phyloP scores from a whole-genome alignment of 1,140 invertebrate genomes.

The Eriosoma lanigerum region DNA sequence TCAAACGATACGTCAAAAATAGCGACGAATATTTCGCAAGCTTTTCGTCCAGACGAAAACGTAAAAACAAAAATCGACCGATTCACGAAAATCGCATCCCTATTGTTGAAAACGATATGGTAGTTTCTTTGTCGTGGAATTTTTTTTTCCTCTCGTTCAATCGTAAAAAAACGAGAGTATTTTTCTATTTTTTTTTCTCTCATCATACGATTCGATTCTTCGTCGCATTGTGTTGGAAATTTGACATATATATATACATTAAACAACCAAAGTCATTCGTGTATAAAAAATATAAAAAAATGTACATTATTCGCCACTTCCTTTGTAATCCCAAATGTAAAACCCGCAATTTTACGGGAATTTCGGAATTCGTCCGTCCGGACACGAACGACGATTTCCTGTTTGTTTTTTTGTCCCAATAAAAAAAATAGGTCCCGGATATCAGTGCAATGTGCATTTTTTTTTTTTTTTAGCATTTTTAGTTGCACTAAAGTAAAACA shows the following conservation, averaged over 20 bases:
- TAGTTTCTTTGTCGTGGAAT: not conserved
- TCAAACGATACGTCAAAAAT: not conserved
- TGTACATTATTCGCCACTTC: not conserved
- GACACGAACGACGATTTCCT: too few relatives aligned
- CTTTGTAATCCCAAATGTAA: not conserved
- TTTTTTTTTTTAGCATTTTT: too few relatives aligned
- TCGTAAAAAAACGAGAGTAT: not conserved
- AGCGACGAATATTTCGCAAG: not conserved
- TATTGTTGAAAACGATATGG: not conserved
- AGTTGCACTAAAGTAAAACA: too few relatives aligned
- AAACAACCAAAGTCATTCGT: not conserved
- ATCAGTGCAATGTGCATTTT: too few relatives aligned
- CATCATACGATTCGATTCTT: not conserved
- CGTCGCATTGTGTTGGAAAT: not conserved
- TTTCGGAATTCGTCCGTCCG: not conserved
- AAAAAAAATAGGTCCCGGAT: too few relatives aligned
- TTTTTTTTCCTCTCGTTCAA: not conserved
- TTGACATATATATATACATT: not conserved
- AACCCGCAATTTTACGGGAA: not conserved
- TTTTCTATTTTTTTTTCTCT: conserved; percentile 22
- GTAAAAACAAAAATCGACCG: not conserved
- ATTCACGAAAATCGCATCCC: not conserved
- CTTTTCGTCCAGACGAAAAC: not conserved
- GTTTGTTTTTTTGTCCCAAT: too few relatives aligned
- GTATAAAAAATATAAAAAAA: too few relatives aligned